Evolutionary conservation across 1,140 invertebrate species (phyloP), one percentile per base, ranked within the genome.

Genomic region (Acromyrmex charruanus): DNA sequence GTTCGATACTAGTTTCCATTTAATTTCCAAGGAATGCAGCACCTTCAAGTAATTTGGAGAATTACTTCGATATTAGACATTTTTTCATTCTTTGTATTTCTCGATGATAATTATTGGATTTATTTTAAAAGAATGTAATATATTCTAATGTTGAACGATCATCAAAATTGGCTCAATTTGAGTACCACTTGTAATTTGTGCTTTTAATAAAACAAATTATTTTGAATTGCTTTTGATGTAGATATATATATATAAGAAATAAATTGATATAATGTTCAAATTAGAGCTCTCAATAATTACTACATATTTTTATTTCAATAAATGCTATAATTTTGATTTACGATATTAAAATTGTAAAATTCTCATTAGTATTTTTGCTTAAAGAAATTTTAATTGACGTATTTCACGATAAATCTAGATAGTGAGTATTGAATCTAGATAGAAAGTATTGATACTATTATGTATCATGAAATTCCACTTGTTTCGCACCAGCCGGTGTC

Each of bases 31-130:
- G 0, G 25, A 21, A 39, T 39, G 31, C 66, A 44, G 35, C 35
- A 77, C 55, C 21, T 39, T 39, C 55, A 61, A 61, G 21, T 77
- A 59, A 77, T 77, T 59, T 77, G 21, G 39, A 44, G 39, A 69
- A 69, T 69, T 49, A 51, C 9, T 51, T 51, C 1, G 25, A 39
- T 66, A 66, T 21, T 10, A 10, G 35, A 39, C 35, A 69, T 21
- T 68, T 39, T 31, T 68, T 21, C 1, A 44, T 25, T 1, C n/a
- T 68, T 21, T 35, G 9, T 6, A 66, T 66, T 68, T 44, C n/a
- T 39, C 2, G n/a, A 5, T 66, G n/a, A 5, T 66, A 68, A 21
- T 68, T 18, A 21, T 10, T n/a, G 1, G 0, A 66, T 44, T 68
- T 44, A 21, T 14, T 68, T 51, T 3, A 3, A 51, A 51, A 69